Evolutionary conservation across 2,113 vertebrate species (phyloP).

Genomic region (Turdus rufiventris): DNA sequence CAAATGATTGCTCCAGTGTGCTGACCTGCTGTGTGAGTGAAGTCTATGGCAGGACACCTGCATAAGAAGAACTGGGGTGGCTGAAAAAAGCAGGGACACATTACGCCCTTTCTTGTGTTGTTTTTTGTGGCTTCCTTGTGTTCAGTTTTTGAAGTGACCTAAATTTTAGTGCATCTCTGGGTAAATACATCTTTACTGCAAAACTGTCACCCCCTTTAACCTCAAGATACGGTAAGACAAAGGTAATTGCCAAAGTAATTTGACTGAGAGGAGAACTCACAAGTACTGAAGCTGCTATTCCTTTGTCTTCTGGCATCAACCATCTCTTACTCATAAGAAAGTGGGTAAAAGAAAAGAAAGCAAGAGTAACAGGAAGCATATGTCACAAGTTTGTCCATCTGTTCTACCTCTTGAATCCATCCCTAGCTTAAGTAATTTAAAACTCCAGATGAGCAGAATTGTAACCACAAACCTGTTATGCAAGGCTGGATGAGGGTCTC

Average conservation of each 20-base stretch:
- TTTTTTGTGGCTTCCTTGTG: not conserved
- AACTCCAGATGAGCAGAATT: not conserved
- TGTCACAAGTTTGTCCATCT: not conserved
- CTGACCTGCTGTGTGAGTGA: not conserved
- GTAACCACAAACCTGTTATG: not conserved
- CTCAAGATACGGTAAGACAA: not conserved
- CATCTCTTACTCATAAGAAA: not conserved
- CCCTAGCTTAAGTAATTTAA: not conserved
- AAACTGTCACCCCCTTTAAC: not conserved
- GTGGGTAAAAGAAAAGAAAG: not conserved
- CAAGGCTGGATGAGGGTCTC: not conserved
- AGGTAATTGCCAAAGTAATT: not conserved
- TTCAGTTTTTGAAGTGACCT: not conserved
- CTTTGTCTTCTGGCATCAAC: not conserved
- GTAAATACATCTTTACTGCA: not conserved
- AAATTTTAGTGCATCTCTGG: not conserved
- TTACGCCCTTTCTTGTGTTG: not conserved
- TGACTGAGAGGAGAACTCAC: not conserved
- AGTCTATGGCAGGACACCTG: not conserved
- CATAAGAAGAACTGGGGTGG: not conserved
- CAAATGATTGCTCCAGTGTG: not conserved
- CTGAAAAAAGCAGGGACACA: not conserved
- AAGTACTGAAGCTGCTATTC: not conserved
- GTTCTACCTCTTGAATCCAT: not conserved
- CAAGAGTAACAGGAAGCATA: not conserved